These are phyloP conservation scores for Augochlorella aurata DNA, from an alignment of 2,888 invertebrate genomes.

Conservation along the genomic window DNA sequence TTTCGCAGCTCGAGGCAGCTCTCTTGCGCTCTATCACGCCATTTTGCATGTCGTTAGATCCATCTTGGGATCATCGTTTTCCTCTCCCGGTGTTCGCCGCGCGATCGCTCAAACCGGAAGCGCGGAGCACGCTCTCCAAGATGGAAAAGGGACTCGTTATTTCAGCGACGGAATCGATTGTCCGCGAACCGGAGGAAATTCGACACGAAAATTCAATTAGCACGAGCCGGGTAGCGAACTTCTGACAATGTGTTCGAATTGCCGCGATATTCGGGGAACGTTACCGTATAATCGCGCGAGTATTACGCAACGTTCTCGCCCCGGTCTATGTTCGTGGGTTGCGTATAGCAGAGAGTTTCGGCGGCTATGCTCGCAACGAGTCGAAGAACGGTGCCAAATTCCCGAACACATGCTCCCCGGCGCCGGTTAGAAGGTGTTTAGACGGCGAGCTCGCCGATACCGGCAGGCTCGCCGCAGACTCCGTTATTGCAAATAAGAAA, in stretches of 20 bases:
- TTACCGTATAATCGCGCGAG: slow-evolving; percentile 19
- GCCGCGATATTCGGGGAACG: slow-evolving; percentile 10
- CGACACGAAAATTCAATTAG: slow-evolving; percentile 21
- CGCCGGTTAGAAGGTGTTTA: slow-evolving; percentile 24
- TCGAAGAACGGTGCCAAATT: slow-evolving; percentile 50
- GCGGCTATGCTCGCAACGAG: slow-evolving; percentile 21
- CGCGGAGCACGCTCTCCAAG: not conserved
- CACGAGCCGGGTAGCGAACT: slow-evolving; percentile 18
- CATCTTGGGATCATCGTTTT: no score
- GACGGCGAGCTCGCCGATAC: not conserved
- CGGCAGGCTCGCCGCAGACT: not conserved
- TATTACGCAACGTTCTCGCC: slow-evolving; percentile 38
- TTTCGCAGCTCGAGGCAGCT: no score
- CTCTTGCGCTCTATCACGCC: no score
- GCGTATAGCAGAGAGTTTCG: slow-evolving; percentile 19
- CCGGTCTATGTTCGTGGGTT: slow-evolving; percentile 27
- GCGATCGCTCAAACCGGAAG: not conserved
- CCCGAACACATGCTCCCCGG: slow-evolving; percentile 31
- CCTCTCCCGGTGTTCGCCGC: not conserved
- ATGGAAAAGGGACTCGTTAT: not conserved
- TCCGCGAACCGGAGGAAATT: not conserved
- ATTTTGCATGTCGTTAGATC: no score
- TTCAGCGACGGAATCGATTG: not conserved
- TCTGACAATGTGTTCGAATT: slow-evolving; percentile 42
- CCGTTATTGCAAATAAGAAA: slow-evolving; percentile 20